phyloP scores from a whole-genome alignment of 2,113 vertebrate species.

The Anser cygnoides region DNA sequence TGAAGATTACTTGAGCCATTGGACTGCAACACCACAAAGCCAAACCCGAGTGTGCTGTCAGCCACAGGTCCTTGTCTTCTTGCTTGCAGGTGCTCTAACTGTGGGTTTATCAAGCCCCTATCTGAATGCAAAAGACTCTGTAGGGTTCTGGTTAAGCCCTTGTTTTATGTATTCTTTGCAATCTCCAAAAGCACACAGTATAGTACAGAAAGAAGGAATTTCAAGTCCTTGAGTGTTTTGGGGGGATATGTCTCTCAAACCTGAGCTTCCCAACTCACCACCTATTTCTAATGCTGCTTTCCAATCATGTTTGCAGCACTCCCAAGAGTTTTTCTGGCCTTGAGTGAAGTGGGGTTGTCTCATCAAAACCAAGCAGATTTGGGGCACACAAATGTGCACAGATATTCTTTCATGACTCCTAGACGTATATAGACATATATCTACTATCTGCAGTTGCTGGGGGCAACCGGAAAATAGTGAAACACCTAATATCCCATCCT shows the following conservation, averaged over 20 bases:
- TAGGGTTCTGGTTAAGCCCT: neutral
- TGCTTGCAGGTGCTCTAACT: neutral
- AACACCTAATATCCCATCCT: neutral
- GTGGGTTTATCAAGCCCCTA: neutral
- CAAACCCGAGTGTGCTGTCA: neutral
- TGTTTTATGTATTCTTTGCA: neutral
- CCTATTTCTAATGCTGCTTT: neutral
- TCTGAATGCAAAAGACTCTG: neutral
- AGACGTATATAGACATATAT: neutral
- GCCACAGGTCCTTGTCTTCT: neutral
- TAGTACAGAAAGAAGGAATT: neutral
- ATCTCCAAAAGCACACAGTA: neutral
- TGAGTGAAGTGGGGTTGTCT: neutral
- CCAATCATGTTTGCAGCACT: neutral
- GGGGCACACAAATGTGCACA: neutral
- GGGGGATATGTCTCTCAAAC: neutral
- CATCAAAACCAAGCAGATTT: neutral
- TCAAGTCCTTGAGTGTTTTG: neutral
- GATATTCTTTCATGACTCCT: neutral
- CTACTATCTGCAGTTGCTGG: neutral
- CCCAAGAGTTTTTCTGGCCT: neutral
- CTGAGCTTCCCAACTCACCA: neutral
- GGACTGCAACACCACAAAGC: neutral
- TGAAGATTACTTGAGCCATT: fast-evolving
- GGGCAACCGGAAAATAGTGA: neutral